Evolutionary conservation across 2,797 vertebrate species (phyloP).

Genomic region (Chelon auratus): DNA sequence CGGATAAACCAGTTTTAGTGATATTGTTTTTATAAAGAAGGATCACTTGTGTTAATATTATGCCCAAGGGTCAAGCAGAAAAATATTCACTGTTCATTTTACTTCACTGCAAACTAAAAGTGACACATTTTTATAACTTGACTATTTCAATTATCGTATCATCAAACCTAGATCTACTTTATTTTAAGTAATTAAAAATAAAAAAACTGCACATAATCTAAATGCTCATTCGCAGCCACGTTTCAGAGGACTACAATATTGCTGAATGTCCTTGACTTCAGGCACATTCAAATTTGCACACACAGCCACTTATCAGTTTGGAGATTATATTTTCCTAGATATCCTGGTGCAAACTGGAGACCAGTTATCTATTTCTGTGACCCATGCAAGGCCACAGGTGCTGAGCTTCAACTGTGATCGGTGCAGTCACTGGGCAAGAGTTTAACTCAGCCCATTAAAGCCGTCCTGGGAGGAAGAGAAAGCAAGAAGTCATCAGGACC

Average conservation of each 20-base stretch:
- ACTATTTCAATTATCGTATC: not conserved
- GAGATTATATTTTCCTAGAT: slow-evolving; percentile 38
- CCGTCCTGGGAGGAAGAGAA: slow-evolving; percentile 54
- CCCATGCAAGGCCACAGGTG: slow-evolving; percentile 10
- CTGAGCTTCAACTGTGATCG: slow-evolving; percentile 35
- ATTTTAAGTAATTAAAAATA: too few species aligned
- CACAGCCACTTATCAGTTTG: slow-evolving; percentile 43
- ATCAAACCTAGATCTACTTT: too few species aligned
- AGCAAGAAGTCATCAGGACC: slow-evolving; percentile 42
- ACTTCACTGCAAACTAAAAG: not conserved
- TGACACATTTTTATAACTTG: not conserved
- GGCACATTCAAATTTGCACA: slow-evolving; percentile 33
- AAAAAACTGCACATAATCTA: not conserved
- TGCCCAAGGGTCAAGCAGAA: not conserved
- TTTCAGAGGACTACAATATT: not conserved
- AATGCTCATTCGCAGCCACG: slow-evolving; percentile 1
- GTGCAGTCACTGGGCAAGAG: slow-evolving; percentile 46
- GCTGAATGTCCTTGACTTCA: slow-evolving; percentile 42
- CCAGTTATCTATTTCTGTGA: slow-evolving; percentile 55
- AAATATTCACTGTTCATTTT: not conserved
- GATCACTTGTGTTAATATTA: not conserved
- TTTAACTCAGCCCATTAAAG: slow-evolving; percentile 67
- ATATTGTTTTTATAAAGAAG: not conserved
- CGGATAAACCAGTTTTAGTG: not conserved
- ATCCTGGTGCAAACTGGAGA: slow-evolving; percentile 29